Base-by-base conservation (phyloP, 2,113 vertebrate genomes). In the Zosterops borbonicus region DNA sequence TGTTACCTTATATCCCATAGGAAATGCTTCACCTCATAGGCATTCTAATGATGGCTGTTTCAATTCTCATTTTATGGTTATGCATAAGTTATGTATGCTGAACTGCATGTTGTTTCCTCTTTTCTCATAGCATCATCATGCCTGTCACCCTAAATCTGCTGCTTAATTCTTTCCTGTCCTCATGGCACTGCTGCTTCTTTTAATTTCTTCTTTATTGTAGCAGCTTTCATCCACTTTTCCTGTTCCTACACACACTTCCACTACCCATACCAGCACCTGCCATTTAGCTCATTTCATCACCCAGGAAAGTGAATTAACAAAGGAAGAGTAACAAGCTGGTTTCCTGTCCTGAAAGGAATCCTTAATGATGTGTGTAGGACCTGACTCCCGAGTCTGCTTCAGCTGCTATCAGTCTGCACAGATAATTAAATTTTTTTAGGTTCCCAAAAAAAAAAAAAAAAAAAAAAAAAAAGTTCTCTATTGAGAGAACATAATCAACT, bases 261-360 rank as follows among this genome's bases (percentile, higher is more conserved):
- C 39, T 59, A 53, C 23, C 12, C 17, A 35, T 47, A 63, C 84
- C 65, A 87, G 49, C 84, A 85, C 59, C 87, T 92, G 89, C 78
- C 33, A 21, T 83, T 78, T 49, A 87, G 50, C 75, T 80, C 28
- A 56, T 81, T 87, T 84, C 80, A 68, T 74, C 11, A 4, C 69
- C 75, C 83, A 65, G 71, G 55, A 87, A 91, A 93, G 87, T 63
- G 82, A 96, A 91, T 87, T 83, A 90, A 90, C 78, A 91, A 85
- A 71, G 53, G 67, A 85, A 59, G 22, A 41, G 29, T 27, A 76
- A 53, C 53, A 68, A 76, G 44, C 70, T 76, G 49, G 25, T 83
- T 96, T 94, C 87, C 84, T 82, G 81, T 69, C 35, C 70, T 87
- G 84, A 87, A 87, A 87, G 41, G 19, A 85, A 69, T 79, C 55